Conservation (phyloP, 1,140 invertebrate genomes). For the Triops longicaudatus region DNA sequence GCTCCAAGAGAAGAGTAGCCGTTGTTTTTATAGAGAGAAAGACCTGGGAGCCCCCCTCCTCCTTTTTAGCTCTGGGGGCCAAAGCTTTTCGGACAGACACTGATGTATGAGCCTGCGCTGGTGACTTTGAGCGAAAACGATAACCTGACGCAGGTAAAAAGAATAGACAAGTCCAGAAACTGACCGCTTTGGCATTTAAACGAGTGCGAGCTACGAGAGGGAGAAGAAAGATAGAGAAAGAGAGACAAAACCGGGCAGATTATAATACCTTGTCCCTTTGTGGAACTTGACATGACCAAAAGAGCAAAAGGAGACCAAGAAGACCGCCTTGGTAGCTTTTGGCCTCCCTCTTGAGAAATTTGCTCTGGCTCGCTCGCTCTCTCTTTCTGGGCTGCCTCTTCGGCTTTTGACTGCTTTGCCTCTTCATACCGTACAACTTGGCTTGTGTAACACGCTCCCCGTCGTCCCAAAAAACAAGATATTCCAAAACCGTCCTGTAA, state of each 20-base stretch:
- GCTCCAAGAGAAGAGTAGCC: not conserved
- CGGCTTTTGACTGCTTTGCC: not conserved
- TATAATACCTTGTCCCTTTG: not conserved
- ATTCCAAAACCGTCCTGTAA: not conserved
- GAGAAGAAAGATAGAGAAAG: no score
- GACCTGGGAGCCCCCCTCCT: not conserved
- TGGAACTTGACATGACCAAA: constrained; percentile 8
- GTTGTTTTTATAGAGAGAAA: constrained; percentile 3
- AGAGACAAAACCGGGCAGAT: no score
- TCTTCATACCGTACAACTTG: not conserved
- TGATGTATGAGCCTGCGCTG: constrained; percentile 5
- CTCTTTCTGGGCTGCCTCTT: not conserved
- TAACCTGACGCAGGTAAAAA: not conserved
- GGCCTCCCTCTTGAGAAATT: no score
- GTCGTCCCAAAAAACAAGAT: not conserved
- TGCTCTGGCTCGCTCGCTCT: no score
- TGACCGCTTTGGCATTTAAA: not conserved
- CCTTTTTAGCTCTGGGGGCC: not conserved
- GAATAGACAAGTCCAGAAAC: constrained; percentile 6
- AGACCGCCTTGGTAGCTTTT: no score
- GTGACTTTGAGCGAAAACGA: not conserved
- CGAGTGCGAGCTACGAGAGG: not conserved
- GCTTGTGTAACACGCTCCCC: no score
- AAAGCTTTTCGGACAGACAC: not conserved
- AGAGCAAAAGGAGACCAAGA: not conserved